A percentile compares a stretch with the other conserved stretches of the same genome.
Evolutionary conservation across 2,888 invertebrate species (phyloP).

Genomic region (Tetheella fluctuosa): DNA sequence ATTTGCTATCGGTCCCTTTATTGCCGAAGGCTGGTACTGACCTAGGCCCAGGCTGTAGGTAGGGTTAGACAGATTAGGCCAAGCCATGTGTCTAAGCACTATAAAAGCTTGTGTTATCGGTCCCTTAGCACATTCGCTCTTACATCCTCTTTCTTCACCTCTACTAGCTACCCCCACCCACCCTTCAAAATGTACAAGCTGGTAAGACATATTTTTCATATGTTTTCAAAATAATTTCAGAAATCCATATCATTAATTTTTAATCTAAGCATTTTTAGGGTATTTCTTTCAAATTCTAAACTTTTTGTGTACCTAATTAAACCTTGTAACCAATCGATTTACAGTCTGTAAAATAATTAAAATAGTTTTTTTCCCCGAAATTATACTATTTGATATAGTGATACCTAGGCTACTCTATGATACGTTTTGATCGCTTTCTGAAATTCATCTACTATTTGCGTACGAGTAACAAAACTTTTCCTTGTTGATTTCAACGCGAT

Average conservation of each 20-base stretch:
- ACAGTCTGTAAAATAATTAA: too few species aligned
- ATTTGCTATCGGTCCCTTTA: conserved; percentile 35
- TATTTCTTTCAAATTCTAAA: too few species aligned
- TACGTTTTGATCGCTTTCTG: too few species aligned
- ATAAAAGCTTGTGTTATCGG: conserved; percentile 68
- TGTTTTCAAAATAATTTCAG: not conserved
- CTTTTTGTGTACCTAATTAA: too few species aligned
- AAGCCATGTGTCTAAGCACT: conserved; percentile 68
- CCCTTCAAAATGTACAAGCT: conserved; percentile 85
- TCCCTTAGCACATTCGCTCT: conserved; percentile 74
- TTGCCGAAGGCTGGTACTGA: conserved; percentile 61
- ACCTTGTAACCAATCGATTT: too few species aligned
- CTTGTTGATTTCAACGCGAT: too few species aligned
- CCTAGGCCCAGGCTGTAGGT: conserved; percentile 73
- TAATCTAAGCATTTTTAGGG: not conserved
- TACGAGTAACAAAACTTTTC: too few species aligned
- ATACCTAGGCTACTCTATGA: too few species aligned
- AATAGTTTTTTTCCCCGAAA: too few species aligned
- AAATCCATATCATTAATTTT: conserved; percentile 8
- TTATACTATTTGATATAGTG: too few species aligned
- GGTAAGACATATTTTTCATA: conserved; percentile 69
- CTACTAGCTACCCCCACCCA: conserved; percentile 53
- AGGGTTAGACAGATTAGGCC: conserved; percentile 76
- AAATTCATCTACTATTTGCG: too few species aligned
- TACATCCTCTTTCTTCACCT: conserved; percentile 61